Conservation (phyloP, 2,797 vertebrate species). For the Lycodopsis pacificus region DNA sequence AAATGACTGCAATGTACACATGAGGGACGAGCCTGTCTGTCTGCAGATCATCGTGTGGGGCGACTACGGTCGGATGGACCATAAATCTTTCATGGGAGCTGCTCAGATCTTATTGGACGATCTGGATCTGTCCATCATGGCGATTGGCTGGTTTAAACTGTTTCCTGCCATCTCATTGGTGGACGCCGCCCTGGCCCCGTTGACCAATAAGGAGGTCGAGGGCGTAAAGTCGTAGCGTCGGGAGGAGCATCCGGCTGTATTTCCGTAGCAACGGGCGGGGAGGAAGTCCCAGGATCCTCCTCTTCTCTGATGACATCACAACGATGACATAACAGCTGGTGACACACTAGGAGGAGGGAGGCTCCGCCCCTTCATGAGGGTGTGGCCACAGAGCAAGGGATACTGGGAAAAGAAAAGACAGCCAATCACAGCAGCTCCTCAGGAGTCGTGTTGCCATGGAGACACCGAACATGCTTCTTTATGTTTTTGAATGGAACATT, state of each 20-base stretch:
- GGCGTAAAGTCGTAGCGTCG: slow-evolving; percentile 87
- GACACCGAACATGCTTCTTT: slow-evolving; percentile 54
- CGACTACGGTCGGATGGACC: slow-evolving; percentile 98
- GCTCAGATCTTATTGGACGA: slow-evolving; percentile 98
- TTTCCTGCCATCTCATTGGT: slow-evolving; percentile 97
- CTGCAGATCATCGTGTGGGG: slow-evolving; percentile 97
- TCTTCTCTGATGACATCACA: slow-evolving; percentile 87
- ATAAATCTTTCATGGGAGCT: slow-evolving; percentile 98
- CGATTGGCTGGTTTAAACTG: slow-evolving; percentile 99
- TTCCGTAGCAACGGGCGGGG: slow-evolving; percentile 64
- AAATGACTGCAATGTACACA: too few species aligned
- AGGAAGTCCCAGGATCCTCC: slow-evolving; percentile 82
- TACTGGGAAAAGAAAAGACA: slow-evolving; percentile 29
- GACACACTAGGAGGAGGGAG: slow-evolving; percentile 75
- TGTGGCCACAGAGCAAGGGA: slow-evolving; percentile 26
- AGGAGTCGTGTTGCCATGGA: slow-evolving; percentile 49
- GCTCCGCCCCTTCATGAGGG: slow-evolving; percentile 33
- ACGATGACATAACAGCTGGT: slow-evolving; percentile 13
- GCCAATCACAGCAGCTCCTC: slow-evolving; percentile 59
- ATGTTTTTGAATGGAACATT: slow-evolving; percentile 63
- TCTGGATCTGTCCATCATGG: slow-evolving; percentile 97
- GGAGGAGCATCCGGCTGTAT: not conserved
- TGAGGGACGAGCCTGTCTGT: not conserved
- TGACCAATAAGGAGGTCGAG: slow-evolving; percentile 94
- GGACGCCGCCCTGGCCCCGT: slow-evolving; percentile 95